Conservation (phyloP, 1,140 invertebrate species). For the Harpegnathos saltator region DNA sequence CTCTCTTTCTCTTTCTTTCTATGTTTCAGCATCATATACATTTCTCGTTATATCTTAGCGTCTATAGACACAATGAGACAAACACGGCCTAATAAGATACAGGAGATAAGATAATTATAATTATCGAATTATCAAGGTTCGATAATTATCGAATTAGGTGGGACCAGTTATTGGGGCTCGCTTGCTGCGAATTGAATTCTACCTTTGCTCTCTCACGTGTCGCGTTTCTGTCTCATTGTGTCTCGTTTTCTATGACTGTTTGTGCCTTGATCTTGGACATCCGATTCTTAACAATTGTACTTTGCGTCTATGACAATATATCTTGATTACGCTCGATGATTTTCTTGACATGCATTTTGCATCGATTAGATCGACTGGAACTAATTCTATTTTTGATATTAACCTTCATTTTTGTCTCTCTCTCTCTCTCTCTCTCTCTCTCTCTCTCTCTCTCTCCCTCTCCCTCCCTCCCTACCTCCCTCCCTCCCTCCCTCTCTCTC, state of each 20-base stretch:
- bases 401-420: slow-evolving; percentile 10
- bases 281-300: slow-evolving; percentile 35
- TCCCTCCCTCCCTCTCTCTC: slow-evolving; percentile 41
- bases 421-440: slow-evolving; percentile 57
- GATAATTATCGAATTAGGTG: slow-evolving; percentile 1
- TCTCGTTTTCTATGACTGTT: slow-evolving; percentile 43
- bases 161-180: no score
- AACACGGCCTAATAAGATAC: neutral
- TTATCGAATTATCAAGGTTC: neutral
- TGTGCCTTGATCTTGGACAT: slow-evolving; percentile 56
- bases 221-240: slow-evolving; percentile 16
- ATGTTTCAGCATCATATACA: slow-evolving; percentile 63
- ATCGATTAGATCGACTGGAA: slow-evolving; percentile 57
- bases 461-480: slow-evolving; percentile 62
- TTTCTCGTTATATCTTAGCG: slow-evolving; percentile 30
- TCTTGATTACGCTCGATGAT: slow-evolving; percentile 50
- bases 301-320: slow-evolving; percentile 38
- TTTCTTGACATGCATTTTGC: slow-evolving; percentile 59
- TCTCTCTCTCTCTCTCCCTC: slow-evolving; percentile 58
- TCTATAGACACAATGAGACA: slow-evolving; percentile 25
- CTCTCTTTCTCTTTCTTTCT: slow-evolving; percentile 62
- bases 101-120: neutral
- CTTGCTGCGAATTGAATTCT: neutral
- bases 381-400: slow-evolving; percentile 37
- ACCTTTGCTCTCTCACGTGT: neutral